Evolutionary conservation across 2,113 vertebrate species (phyloP), one percentile per base, ranked within the genome.

Genomic region (Cisticola juncidis): DNA sequence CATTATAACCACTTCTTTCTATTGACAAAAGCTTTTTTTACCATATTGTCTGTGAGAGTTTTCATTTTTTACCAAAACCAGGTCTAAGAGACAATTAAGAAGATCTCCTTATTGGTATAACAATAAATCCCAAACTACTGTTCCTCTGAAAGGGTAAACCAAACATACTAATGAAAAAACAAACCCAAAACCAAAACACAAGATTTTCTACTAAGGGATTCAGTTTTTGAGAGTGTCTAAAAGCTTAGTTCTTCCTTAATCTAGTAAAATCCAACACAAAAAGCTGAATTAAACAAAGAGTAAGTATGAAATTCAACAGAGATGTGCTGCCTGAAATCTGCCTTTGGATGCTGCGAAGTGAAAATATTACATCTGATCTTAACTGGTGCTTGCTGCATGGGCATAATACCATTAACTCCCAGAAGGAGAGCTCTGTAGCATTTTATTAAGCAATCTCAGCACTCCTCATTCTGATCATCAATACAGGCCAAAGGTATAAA

Each of bases 391-490:
- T 78, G 31, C 28, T 61, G 45, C 53, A 65, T 9, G 45, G 45
- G 45, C 56, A 81, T 25, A 92, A 64, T 31, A 54, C 31, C 57
- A 69, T 33, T 60, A 65, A 17, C 9, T 53, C 28, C 69, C 65
- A 86, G 60, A 85, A 81, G 11, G 12, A 84, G 28, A 84, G 53
- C 31, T 53, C 47, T 53, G 23, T 1, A 86, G 60, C 18, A 64
- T 92, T 92, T 92, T 84, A 85, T 92, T 76, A 69, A 91, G 54
- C 31, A 64, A 72, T 85, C 72, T 79, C 73, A 85, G 61, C 48
- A 71, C 18, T 86, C 61, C 68, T 87, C 35, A 8, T 78, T 81
- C 80, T 84, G 36, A 76, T 65, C 64, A 65, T 57, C 73, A 94
- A 35, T 11, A 76, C 5, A 24, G 70, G 73, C 73, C 89, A 91